A percentile compares a stretch with the other conserved stretches of the same genome.
phyloP scores from a whole-genome alignment of 2,113 vertebrate genomes.

The Poeciliopsis turrubarensis region DNA sequence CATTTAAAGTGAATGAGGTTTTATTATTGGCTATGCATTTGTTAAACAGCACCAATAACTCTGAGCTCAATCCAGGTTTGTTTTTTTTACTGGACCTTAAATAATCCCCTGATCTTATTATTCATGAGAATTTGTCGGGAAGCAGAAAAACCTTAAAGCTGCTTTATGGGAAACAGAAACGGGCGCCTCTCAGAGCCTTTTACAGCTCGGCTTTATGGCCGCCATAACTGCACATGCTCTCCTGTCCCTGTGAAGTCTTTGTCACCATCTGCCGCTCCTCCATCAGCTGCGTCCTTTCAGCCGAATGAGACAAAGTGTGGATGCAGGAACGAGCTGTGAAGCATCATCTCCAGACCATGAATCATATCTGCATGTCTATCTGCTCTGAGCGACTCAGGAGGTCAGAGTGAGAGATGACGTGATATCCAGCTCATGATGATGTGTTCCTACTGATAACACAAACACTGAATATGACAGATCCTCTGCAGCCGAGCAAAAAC shows the following conservation, averaged over 20 bases:
- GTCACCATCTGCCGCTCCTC: background rate
- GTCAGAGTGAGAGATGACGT: background rate
- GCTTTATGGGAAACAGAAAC: background rate
- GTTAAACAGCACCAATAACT: background rate
- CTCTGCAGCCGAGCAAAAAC: background rate
- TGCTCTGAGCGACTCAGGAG: background rate
- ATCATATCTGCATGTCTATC: background rate
- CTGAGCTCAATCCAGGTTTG: background rate
- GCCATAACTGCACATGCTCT: background rate
- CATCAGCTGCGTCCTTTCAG: background rate
- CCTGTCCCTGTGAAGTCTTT: background rate
- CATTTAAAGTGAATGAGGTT: background rate
- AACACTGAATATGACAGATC: background rate
- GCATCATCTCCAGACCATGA: background rate
- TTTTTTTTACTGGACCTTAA: background rate
- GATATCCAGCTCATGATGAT: background rate
- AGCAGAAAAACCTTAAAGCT: background rate
- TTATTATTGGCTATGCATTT: background rate
- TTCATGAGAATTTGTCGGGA: background rate
- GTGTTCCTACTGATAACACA: background rate
- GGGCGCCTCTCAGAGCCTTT: background rate
- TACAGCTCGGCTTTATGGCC: background rate
- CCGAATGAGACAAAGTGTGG: background rate
- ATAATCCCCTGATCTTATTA: background rate
- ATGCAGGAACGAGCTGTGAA: background rate